Conservation (phyloP, 1,140 invertebrate species). For the Caenorhabditis inopinata region DNA sequence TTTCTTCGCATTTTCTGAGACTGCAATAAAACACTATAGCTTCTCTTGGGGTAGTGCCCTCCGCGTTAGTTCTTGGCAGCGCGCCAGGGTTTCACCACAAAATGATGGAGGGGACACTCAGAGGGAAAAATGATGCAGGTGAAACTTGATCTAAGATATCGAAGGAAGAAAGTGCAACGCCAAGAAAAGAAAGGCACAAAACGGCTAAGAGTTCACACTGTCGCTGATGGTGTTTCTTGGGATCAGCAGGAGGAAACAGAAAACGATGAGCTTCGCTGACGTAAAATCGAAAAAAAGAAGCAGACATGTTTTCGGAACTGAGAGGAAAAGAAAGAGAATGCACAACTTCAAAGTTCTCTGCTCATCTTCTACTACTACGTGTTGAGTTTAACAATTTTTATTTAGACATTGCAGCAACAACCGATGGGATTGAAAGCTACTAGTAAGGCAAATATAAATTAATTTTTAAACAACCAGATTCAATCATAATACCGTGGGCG, state of each 20-base stretch:
- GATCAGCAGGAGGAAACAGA: neutral
- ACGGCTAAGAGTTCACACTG: neutral
- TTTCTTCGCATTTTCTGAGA: neutral
- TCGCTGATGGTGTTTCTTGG: neutral
- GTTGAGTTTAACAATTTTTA: neutral
- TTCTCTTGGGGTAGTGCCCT: neutral
- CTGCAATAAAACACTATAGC: conserved; percentile 24
- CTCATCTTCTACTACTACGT: neutral
- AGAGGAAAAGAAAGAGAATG: neutral
- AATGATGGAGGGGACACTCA: neutral
- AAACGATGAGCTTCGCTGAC: neutral
- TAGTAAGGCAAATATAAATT: too few species aligned
- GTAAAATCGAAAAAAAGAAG: neutral
- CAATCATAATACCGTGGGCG: too few species aligned
- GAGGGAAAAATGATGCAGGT: neutral
- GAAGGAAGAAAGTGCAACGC: neutral
- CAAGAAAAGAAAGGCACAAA: neutral
- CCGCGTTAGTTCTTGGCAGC: conserved; percentile 14
- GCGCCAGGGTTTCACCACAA: neutral
- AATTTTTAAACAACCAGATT: too few species aligned
- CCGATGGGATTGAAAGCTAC: too few species aligned
- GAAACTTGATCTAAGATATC: conserved; percentile 20
- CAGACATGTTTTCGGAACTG: neutral
- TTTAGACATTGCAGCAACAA: too few species aligned
- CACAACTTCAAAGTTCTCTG: neutral